Evolutionary conservation across 2,888 invertebrate genomes (phyloP).

Genomic region (Fragum sueziense): DNA sequence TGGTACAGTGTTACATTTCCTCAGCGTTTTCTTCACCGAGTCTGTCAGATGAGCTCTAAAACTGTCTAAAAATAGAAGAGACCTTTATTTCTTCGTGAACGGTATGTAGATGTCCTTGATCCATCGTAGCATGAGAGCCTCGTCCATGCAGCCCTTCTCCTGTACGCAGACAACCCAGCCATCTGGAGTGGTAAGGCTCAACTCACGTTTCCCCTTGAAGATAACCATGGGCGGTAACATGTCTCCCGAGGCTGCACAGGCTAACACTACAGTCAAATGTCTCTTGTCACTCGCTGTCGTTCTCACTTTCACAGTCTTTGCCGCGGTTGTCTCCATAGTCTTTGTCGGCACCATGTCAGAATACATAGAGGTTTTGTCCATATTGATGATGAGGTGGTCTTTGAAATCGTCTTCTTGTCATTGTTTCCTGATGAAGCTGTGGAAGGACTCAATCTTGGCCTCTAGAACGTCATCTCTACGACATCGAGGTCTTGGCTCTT

Average conservation of each 20-base stretch:
- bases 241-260: conserved; percentile 8
- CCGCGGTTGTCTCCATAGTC: conserved; percentile 22
- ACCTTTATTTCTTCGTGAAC: conserved; percentile 25
- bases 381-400: conserved; percentile 34
- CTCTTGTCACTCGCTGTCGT: conserved; percentile 35
- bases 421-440: conserved; percentile 20
- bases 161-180: background rate
- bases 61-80: conserved; percentile 37
- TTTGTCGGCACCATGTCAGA: conserved; percentile 34
- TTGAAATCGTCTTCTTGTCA: conserved; percentile 42
- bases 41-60: conserved; percentile 41
- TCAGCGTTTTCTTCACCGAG: conserved; percentile 4
- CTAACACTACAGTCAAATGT: conserved; percentile 31
- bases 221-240: conserved; percentile 37
- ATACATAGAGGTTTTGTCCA: conserved; percentile 48
- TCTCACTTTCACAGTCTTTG: conserved; percentile 8
- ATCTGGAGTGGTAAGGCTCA: background rate
- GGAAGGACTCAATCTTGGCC: conserved; percentile 26
- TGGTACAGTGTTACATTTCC: conserved; percentile 15
- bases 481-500: conserved; percentile 38
- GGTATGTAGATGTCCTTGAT: conserved; percentile 6
- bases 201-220: conserved; percentile 30
- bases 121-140: conserved; percentile 14
- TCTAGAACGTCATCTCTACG: conserved; percentile 33
- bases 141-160: conserved; percentile 29